Conservation (phyloP, 2,113 vertebrate genomes). For the Poeciliopsis retropinna region DNA sequence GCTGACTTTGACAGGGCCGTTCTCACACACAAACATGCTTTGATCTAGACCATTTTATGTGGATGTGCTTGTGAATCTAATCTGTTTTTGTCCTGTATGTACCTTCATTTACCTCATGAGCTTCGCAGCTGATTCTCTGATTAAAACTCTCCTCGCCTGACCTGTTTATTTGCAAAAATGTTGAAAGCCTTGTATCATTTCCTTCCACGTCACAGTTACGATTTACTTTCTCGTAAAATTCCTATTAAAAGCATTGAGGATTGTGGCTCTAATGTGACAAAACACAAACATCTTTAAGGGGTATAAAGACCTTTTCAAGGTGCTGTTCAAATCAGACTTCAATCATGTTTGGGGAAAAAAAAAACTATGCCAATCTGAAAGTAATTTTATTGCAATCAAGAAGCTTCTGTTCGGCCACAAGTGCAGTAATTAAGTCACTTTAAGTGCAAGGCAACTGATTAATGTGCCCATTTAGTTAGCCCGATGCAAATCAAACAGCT, state of each 20-base stretch:
- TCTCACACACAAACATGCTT: no score
- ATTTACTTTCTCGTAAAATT: not conserved
- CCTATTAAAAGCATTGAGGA: not conserved
- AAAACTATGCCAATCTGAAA: constrained; percentile 1
- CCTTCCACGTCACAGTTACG: no score
- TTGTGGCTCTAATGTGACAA: no score
- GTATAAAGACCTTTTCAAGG: not conserved
- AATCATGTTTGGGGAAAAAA: not conserved
- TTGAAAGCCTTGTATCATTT: no score
- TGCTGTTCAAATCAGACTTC: not conserved
- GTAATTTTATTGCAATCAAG: constrained; percentile 14
- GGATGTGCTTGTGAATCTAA: no score
- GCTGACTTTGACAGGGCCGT: not conserved
- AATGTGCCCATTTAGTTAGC: constrained; percentile 5
- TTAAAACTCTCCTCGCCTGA: no score
- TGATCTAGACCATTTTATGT: no score
- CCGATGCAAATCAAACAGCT: constrained; percentile 34
- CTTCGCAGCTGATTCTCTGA: no score
- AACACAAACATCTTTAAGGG: not conserved
- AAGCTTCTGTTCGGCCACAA: not conserved
- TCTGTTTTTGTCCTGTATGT: not conserved
- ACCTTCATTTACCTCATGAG: not conserved
- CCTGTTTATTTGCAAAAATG: no score
- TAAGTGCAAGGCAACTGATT: constrained; percentile 14
- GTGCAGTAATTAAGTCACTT: constrained; percentile 1